Evolutionary conservation across 2,797 vertebrate genomes (phyloP).

Genomic region (Vespertilio murinus): DNA sequence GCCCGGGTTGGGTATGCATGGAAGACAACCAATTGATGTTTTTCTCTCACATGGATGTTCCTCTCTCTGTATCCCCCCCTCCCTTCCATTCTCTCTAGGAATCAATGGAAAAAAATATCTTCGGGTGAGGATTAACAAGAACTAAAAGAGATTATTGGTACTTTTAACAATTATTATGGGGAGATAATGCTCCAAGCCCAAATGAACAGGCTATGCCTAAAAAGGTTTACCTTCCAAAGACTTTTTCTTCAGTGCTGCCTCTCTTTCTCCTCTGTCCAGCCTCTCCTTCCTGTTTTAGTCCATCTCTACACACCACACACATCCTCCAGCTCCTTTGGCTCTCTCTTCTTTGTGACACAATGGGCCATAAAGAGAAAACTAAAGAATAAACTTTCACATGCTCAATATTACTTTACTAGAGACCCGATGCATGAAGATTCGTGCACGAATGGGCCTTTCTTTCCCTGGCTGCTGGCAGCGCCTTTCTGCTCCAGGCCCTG

Average conservation of each 20-base stretch:
- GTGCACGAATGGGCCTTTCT: no score
- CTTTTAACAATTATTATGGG: conserved; percentile 2
- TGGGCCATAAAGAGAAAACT: neutral
- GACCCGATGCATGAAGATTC: no score
- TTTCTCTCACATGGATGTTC: no score
- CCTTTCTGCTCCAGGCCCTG: no score
- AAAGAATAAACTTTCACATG: neutral
- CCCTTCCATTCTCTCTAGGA: no score
- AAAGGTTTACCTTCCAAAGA: neutral
- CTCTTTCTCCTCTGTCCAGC: neutral
- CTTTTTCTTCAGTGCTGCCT: neutral
- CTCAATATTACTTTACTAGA: neutral
- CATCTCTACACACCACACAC: neutral
- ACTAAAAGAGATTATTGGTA: neutral
- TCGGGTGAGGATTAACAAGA: no score
- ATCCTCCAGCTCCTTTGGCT: neutral
- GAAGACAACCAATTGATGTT: no score
- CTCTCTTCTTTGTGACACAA: neutral
- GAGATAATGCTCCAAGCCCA: neutral
- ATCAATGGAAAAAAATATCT: no score
- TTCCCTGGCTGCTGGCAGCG: no score
- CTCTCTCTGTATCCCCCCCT: no score
- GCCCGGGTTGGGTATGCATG: no score
- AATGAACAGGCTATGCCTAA: neutral
- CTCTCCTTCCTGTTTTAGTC: neutral